Evolutionary conservation across 2,113 vertebrate species (phyloP).

Genomic region (Atlantisia rogersi): DNA sequence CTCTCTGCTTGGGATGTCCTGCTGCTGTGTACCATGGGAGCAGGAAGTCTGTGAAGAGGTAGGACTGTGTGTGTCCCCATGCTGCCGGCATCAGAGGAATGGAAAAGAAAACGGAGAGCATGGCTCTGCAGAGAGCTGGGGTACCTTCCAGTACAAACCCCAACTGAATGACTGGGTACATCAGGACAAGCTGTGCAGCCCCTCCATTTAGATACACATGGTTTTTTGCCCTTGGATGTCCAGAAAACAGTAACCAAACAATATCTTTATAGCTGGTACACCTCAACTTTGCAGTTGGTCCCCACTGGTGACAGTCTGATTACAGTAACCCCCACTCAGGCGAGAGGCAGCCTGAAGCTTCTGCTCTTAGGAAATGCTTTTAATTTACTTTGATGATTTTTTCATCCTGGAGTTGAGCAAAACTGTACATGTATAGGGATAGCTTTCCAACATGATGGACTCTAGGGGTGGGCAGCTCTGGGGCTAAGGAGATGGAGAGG

Average conservation of each 20-base stretch:
- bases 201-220: fast-evolving
- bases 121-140: not conserved
- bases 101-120: not conserved
- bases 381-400: not conserved
- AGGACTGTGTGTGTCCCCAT: fast-evolving
- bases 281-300: not conserved
- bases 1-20: not conserved
- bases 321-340: fast-evolving
- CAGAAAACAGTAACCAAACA: not conserved
- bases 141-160: fast-evolving
- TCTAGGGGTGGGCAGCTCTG: not conserved
- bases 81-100: fast-evolving
- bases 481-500: not conserved
- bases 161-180: not conserved
- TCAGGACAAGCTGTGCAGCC: not conserved
- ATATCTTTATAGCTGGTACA: not conserved
- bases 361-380: not conserved
- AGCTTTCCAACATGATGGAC: not conserved
- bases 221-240: not conserved
- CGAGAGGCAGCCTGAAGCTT: not conserved
- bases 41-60: not conserved
- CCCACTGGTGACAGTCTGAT: not conserved
- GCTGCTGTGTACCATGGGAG: not conserved
- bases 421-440: not conserved
- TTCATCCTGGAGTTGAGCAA: not conserved